Evolutionary conservation across 2,797 vertebrate species (phyloP).

Genomic region (Tiaroga cobitis): DNA sequence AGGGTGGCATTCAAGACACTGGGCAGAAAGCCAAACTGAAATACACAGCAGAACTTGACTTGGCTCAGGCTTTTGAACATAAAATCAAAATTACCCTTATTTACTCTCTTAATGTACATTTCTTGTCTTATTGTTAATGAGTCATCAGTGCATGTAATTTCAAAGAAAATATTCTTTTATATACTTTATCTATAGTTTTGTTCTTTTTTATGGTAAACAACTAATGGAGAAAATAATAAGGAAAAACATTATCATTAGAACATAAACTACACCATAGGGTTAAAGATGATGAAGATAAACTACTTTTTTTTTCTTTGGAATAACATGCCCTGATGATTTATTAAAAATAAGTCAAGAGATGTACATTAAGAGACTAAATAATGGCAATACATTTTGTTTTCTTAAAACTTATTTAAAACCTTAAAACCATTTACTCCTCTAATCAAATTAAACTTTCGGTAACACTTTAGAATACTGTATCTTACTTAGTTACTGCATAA

Average conservation of each 20-base stretch:
- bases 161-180: not conserved
- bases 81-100: not conserved
- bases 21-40: constrained; percentile 46
- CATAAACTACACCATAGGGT: no score
- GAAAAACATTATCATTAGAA: not conserved
- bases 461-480: no score
- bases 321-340: not conserved
- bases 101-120: not conserved
- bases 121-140: not conserved
- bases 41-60: constrained; percentile 23
- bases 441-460: no score
- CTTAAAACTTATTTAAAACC: no score
- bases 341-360: not conserved
- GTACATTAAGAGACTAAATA: not conserved
- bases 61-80: not conserved
- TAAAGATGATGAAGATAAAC: not conserved
- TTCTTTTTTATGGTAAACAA: not conserved
- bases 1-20: constrained; percentile 36
- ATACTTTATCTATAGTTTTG: not conserved
- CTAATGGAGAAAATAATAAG: not conserved
- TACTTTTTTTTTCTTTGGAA: not conserved
- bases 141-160: not conserved
- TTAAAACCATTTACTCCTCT: no score
- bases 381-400: not conserved
- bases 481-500: no score